phyloP scores from a whole-genome alignment of 2,113 vertebrate species.

The Uria lomvia region DNA sequence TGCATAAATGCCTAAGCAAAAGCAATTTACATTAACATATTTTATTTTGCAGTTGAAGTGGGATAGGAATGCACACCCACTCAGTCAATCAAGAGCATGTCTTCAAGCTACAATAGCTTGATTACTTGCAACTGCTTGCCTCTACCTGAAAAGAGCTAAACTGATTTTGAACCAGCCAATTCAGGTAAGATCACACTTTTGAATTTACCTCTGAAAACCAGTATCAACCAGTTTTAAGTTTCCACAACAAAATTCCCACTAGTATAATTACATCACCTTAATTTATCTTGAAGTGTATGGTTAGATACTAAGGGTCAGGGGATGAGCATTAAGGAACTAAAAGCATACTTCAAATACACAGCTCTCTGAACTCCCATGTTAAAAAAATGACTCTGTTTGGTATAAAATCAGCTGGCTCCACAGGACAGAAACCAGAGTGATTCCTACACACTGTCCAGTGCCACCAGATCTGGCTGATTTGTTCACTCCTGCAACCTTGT shows the following conservation, averaged over 20 bases:
- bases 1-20: constrained; percentile 39
- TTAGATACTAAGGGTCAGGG: neutral
- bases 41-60: constrained; percentile 56
- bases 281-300: neutral
- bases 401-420: neutral
- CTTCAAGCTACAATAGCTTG: constrained; percentile 21
- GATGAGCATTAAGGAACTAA: neutral
- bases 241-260: neutral
- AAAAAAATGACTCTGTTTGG: neutral
- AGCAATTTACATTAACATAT: constrained; percentile 51
- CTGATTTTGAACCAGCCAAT: neutral
- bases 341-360: neutral
- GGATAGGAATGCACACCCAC: constrained; percentile 50
- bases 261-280: neutral
- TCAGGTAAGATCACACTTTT: neutral
- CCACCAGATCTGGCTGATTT: neutral
- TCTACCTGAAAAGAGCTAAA: constrained; percentile 16
- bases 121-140: constrained; percentile 9
- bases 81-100: constrained; percentile 44
- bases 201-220: neutral
- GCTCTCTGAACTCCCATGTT: neutral
- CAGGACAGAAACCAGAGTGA: neutral
- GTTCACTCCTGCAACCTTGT: neutral
- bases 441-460: neutral
- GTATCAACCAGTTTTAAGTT: neutral